A percentile compares a stretch with the other conserved stretches of the same genome.
Conservation (phyloP, 1,140 invertebrate genomes). For the Sesamia nonagrioides region DNA sequence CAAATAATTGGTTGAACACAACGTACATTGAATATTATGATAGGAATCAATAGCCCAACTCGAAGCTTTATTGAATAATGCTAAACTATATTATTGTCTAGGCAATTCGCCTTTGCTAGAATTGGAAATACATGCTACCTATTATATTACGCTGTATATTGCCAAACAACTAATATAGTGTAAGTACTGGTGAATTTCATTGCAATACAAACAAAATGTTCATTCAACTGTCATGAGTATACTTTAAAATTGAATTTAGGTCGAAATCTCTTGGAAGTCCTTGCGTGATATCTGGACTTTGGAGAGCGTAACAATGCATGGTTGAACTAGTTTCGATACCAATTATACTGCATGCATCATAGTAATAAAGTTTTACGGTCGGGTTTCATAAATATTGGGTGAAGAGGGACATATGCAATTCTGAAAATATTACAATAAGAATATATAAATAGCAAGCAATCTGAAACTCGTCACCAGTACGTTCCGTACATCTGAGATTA, state of each 20-base stretch:
- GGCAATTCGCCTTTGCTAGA: neutral
- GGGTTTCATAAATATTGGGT: too few species aligned
- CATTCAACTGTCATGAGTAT: conserved; percentile 26
- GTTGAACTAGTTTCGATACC: conserved; percentile 15
- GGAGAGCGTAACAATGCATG: neutral
- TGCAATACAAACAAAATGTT: conserved; percentile 9
- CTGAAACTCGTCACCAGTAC: too few species aligned
- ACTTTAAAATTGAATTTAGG: conserved; percentile 7
- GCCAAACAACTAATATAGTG: neutral
- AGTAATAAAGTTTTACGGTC: too few species aligned
- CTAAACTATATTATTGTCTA: conserved; percentile 6
- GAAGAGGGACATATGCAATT: too few species aligned
- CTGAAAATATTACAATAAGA: too few species aligned
- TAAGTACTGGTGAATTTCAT: neutral
- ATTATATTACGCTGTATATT: neutral
- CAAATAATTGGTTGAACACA: neutral
- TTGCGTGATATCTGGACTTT: neutral
- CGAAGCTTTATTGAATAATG: conserved; percentile 1
- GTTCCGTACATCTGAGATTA: too few species aligned
- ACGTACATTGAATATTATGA: conserved; percentile 7
- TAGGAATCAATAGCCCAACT: neutral
- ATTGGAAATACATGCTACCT: neutral
- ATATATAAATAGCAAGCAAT: too few species aligned
- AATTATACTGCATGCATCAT: neutral
- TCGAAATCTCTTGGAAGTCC: neutral